phyloP scores from a whole-genome alignment of 2,888 invertebrate species.

The Rugalucina vietnamica region DNA sequence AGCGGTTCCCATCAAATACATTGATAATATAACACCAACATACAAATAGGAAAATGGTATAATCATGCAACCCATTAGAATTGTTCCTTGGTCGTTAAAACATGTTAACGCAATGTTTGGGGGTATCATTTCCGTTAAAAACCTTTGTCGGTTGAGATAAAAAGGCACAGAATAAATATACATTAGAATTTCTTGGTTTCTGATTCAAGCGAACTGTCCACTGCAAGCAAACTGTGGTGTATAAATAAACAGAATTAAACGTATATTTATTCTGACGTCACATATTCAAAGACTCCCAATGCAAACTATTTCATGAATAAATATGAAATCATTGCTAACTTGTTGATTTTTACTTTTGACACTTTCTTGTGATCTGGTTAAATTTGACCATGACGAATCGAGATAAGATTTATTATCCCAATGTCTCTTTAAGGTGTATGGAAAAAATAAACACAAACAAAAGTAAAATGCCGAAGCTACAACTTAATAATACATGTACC shows the following conservation, averaged over 20 bases:
- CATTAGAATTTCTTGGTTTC: not conserved
- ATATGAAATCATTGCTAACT: not conserved
- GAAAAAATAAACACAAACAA: too few species aligned
- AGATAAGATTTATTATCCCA: too few species aligned
- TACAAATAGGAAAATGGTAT: not conserved
- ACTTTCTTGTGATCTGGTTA: too few species aligned
- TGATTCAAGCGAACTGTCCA: not conserved
- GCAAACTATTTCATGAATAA: not conserved
- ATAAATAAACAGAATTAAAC: not conserved
- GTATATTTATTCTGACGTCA: not conserved
- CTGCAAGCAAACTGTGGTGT: not conserved
- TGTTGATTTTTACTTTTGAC: conserved; percentile 4
- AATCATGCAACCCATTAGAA: not conserved
- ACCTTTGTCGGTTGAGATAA: not conserved
- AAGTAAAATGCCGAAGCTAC: too few species aligned
- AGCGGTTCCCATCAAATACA: too few species aligned
- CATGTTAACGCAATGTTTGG: not conserved
- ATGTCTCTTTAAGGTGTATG: too few species aligned
- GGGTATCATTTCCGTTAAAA: not conserved
- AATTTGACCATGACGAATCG: too few species aligned
- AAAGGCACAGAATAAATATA: not conserved
- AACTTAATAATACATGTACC: too few species aligned
- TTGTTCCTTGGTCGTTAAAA: not conserved
- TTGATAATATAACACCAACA: not conserved
- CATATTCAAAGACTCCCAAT: not conserved